Percentiles rank a stretch among this genome's conserved stretches.
These are phyloP conservation scores for Coleophora deauratella DNA, from an alignment of 2,888 invertebrate species.

Conservation along the genomic window DNA sequence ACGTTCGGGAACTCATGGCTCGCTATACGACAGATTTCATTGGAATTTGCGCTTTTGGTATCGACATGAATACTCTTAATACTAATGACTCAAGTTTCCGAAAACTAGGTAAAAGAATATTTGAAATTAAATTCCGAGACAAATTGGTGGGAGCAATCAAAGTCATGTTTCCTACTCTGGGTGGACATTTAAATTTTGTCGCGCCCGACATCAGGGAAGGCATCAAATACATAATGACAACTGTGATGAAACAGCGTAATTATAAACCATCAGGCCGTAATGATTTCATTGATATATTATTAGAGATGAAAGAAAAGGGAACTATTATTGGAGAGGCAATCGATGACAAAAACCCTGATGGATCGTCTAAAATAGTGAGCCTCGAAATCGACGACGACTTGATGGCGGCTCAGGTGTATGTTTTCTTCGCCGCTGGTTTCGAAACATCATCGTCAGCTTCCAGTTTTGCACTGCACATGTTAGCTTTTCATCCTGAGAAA, in stretches of 20 bases:
- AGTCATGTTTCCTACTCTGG: not conserved
- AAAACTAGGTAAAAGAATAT: constrained; percentile 17
- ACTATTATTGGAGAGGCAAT: constrained; percentile 5
- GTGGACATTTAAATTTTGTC: not conserved
- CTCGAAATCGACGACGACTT: constrained; percentile 8
- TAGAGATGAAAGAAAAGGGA: constrained; percentile 21
- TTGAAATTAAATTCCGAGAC: constrained; percentile 10
- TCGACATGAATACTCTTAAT: constrained; percentile 26
- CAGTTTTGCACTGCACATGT: constrained; percentile 22
- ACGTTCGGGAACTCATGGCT: constrained; percentile 29
- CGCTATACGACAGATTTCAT: constrained; percentile 30
- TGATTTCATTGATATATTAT: constrained; percentile 42
- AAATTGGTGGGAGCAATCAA: not conserved
- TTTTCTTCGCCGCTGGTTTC: constrained; percentile 13
- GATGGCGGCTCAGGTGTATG: constrained; percentile 8
- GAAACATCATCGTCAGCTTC: constrained; percentile 15
- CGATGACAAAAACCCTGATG: constrained; percentile 8
- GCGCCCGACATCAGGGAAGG: not conserved
- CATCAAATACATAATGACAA: not conserved
- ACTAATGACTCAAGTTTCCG: constrained; percentile 25
- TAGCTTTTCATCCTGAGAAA: constrained; percentile 25
- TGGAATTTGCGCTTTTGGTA: constrained; percentile 29
- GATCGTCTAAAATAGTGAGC: constrained; percentile 6
- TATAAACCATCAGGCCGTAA: constrained; percentile 23
- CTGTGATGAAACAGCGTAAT: constrained; percentile 9